Evolutionary conservation across 2,888 invertebrate species (phyloP).

Genomic region (Zaprionus obscuricornis): DNA sequence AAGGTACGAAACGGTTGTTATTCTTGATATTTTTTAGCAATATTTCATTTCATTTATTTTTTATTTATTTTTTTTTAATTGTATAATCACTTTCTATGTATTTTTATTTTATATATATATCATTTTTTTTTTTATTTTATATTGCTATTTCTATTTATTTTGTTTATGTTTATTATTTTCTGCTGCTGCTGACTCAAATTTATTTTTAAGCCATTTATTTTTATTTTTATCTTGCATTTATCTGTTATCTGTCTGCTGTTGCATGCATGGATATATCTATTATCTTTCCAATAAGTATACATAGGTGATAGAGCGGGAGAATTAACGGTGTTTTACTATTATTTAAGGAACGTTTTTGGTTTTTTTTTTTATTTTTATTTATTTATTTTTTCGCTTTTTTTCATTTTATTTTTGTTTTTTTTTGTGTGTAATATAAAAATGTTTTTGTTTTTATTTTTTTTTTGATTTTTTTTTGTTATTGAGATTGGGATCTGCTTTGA

Average conservation of each 20-base stretch:
- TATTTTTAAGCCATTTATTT: constrained; percentile 19
- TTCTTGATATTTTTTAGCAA: constrained; percentile 39
- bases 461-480: constrained; percentile 39
- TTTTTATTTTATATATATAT: constrained; percentile 32
- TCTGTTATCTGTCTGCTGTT: too few species aligned
- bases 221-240: constrained; percentile 3
- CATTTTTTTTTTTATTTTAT: constrained; percentile 4
- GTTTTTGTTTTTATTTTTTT: constrained; percentile 19
- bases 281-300: too few species aligned
- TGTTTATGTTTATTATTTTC: too few species aligned
- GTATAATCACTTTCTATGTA: constrained; percentile 34
- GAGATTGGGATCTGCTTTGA: constrained; percentile 38
- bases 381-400: constrained; percentile 32
- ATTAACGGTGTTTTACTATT: constrained; percentile 18
- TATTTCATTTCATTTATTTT: constrained; percentile 33
- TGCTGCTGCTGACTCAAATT: too few species aligned
- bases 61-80: constrained; percentile 31
- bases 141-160: constrained; percentile 18
- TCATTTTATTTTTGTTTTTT: neutral
- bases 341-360: constrained; percentile 58
- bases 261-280: too few species aligned
- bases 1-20: constrained; percentile 79
- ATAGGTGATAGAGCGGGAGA: constrained; percentile 25
- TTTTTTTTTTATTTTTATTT: neutral
- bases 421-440: constrained; percentile 33